phyloP scores from a whole-genome alignment of 2,888 invertebrate genomes.

The Hyposoter didymator region DNA sequence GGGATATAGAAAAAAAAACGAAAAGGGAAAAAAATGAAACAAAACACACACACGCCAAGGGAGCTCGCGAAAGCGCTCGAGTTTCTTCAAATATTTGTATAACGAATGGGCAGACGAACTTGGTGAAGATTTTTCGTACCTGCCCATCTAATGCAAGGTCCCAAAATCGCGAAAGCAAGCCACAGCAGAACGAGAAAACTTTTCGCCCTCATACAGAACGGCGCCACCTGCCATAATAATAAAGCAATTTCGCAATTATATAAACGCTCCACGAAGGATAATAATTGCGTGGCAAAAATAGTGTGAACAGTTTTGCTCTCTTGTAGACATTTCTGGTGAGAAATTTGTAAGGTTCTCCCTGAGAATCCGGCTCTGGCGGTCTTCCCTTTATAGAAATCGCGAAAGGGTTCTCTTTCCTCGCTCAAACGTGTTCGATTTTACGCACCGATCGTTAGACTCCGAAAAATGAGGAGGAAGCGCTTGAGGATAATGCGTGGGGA shows the following conservation, averaged over 20 bases:
- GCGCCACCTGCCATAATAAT: slow-evolving; percentile 78
- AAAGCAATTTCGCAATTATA: slow-evolving; percentile 80
- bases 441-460: background rate
- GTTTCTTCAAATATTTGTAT: slow-evolving; percentile 75
- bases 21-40: background rate
- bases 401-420: background rate
- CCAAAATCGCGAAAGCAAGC: slow-evolving; percentile 39
- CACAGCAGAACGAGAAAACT: slow-evolving; percentile 10
- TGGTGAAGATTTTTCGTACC: slow-evolving; percentile 54
- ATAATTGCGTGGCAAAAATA: slow-evolving; percentile 59
- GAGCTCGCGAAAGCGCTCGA: slow-evolving; percentile 22
- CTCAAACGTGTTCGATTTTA: background rate
- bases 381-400: slow-evolving; percentile 21
- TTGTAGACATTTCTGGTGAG: slow-evolving; percentile 51
- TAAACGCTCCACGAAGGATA: slow-evolving; percentile 72
- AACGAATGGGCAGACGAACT: slow-evolving; percentile 67
- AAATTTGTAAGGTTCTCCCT: slow-evolving; percentile 37
- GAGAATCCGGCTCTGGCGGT: slow-evolving; percentile 28
- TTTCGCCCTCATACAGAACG: slow-evolving; percentile 70
- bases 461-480: background rate
- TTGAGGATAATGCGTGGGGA: background rate
- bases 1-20: slow-evolving; percentile 21
- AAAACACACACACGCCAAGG: background rate
- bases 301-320: slow-evolving; percentile 40
- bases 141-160: slow-evolving; percentile 59